phyloP scores from a whole-genome alignment of 1,140 invertebrate species.

The Homalodisca vitripennis region DNA sequence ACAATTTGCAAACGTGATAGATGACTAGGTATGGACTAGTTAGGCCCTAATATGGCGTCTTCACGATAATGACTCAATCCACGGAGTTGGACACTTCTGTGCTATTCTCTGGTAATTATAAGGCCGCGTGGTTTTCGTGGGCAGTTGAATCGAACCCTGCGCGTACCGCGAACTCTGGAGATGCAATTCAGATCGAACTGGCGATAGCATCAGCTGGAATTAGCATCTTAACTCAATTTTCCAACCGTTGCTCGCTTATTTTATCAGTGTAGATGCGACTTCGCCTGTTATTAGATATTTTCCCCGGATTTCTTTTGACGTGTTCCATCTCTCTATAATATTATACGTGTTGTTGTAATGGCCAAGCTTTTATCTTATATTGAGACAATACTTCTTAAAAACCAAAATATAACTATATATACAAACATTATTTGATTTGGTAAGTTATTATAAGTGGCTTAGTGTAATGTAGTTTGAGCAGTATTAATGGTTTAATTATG shows the following conservation, averaged over 20 bases:
- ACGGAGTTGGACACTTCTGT: not conserved
- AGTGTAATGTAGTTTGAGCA: too few species aligned
- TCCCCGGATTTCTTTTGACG: too few species aligned
- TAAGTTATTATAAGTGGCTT: too few species aligned
- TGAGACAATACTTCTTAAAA: too few species aligned
- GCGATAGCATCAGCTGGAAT: not conserved
- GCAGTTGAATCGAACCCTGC: conserved; percentile 4
- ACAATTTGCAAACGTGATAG: conserved; percentile 24
- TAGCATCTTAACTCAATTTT: not conserved
- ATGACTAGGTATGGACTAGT: conserved; percentile 10
- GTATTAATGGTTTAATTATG: too few species aligned
- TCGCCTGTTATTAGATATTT: too few species aligned
- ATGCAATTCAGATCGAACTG: not conserved
- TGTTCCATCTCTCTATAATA: too few species aligned
- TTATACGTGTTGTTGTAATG: too few species aligned
- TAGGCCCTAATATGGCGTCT: conserved; percentile 11
- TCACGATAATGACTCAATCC: not conserved
- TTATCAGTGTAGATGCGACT: too few species aligned
- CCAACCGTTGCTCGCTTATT: not conserved
- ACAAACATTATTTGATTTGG: too few species aligned
- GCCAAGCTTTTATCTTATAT: too few species aligned
- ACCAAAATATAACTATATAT: too few species aligned
- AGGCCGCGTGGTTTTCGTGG: not conserved
- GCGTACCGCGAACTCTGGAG: not conserved
- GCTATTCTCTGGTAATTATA: not conserved